Base-by-base conservation (phyloP, 2,113 vertebrate genomes). In the Bujurquina vittata region DNA sequence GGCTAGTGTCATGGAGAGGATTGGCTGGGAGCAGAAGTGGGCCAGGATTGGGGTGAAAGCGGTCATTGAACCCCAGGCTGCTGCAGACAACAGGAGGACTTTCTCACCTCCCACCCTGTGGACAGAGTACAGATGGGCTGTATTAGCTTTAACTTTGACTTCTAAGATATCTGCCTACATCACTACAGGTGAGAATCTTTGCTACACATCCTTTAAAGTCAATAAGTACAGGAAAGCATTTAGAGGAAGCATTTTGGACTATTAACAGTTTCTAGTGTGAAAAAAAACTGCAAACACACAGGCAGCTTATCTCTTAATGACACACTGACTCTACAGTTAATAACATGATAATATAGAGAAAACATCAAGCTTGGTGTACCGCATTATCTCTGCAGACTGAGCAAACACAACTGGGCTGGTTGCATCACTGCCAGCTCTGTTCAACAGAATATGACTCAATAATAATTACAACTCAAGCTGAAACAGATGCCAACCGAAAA, bases 81-180 rank as follows among this genome's bases (percentile, higher is more conserved):
- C 95, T 0, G 97, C 97, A 0, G 98, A 97, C 58, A 99, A 94
- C 69, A 99, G 90, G 33, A 99, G 95, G 40, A 99, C 95, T 81
- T 97, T 99, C 94, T 98, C 98, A 9, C 98, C 98, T 43, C 98
- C 98, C 14, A 99, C 96, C 83, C 98, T 99, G 82, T 14, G 29
- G 17, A 82, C 69, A 84, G 4, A 80, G 33, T 2, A 81, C 18
- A 88, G 54, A 67, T 35, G 17, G 52, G 2, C 3, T 14, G 55
- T 1, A 26, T 77, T 14, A 83, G 46, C 46, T 58, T 81, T 20
- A 33, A 65, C 22, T 8, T 3, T 59, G 46, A 52, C 46, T 74
- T 12, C 10, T 29, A 57, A 65, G 10, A 26, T 20, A 78, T 10
- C 26, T 31, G 3, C 35, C 22, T 62, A 40, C 4, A 8, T 62